Percentiles rank a stretch among this genome's conserved stretches.
phyloP scores from a whole-genome alignment of 2,797 vertebrate species.

The Orientallactaga sibirica region DNA sequence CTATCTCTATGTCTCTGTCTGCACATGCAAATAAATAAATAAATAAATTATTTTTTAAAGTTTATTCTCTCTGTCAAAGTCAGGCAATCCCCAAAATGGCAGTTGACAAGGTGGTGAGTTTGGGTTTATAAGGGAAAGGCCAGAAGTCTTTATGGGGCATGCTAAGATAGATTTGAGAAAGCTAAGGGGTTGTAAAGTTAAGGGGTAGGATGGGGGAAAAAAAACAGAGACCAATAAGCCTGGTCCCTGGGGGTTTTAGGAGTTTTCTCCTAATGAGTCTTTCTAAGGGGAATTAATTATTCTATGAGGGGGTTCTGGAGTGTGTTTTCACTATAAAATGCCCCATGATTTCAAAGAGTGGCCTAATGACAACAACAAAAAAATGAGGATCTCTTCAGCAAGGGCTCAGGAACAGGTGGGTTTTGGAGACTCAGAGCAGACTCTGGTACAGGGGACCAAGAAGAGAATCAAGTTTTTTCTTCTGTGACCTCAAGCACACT shows the following conservation, averaged over 20 bases:
- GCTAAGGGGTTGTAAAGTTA: not conserved
- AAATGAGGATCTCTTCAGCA: not conserved
- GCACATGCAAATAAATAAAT: too few relatives aligned
- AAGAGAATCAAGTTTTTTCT: not conserved
- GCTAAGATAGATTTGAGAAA: conserved; percentile 1
- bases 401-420: not conserved
- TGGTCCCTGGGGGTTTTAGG: conserved; percentile 30
- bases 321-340: conserved; percentile 63
- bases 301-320: not conserved
- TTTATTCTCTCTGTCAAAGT: conserved; percentile 38
- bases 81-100: not conserved
- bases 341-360: conserved; percentile 48
- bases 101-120: not conserved
- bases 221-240: not conserved
- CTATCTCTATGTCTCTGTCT: too few relatives aligned
- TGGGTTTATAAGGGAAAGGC: not conserved
- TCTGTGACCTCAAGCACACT: not conserved
- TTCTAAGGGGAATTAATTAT: not conserved
- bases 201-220: not conserved
- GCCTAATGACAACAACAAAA: not conserved
- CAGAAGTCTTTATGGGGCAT: not conserved
- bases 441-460: not conserved
- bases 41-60: too few relatives aligned
- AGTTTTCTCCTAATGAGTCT: conserved; percentile 22
- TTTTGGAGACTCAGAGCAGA: not conserved